These are phyloP conservation scores for Morelia viridis DNA, from an alignment of 2,797 vertebrate genomes.

Conservation along the genomic window DNA sequence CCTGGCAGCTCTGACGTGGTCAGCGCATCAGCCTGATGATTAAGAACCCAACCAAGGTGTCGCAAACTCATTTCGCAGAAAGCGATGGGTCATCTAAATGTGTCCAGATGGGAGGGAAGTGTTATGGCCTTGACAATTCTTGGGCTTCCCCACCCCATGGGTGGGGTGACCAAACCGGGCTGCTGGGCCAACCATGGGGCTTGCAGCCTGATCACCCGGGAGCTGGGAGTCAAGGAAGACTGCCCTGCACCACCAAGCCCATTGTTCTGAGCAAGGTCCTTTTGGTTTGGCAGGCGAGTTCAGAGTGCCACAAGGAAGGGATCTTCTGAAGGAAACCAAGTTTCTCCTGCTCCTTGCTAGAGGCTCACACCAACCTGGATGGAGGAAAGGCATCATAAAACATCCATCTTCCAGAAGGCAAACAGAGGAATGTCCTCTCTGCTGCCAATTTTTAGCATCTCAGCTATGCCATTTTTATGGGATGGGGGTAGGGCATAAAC, in stretches of 20 bases:
- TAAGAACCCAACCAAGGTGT: background rate
- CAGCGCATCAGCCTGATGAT: constrained; percentile 14
- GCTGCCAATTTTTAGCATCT: background rate
- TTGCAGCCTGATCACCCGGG: background rate
- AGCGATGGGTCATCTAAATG: background rate
- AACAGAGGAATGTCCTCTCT: background rate
- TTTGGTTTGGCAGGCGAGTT: background rate
- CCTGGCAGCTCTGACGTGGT: background rate
- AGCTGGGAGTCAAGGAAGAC: background rate
- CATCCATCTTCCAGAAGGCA: background rate
- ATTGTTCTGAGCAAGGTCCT: background rate
- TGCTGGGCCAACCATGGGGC: background rate
- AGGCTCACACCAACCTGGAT: background rate
- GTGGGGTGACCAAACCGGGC: no score
- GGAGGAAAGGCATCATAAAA: background rate
- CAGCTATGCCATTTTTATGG: background rate
- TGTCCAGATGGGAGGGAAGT: constrained; percentile 30
- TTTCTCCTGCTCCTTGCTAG: background rate
- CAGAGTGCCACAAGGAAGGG: background rate
- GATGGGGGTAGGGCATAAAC: background rate
- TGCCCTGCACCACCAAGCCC: background rate
- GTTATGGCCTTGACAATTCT: background rate
- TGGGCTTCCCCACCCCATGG: background rate
- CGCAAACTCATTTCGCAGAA: constrained; percentile 16
- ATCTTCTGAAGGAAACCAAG: background rate